Conservation (phyloP, 2,888 invertebrate species). For the Gymnoscelis rufifasciata region DNA sequence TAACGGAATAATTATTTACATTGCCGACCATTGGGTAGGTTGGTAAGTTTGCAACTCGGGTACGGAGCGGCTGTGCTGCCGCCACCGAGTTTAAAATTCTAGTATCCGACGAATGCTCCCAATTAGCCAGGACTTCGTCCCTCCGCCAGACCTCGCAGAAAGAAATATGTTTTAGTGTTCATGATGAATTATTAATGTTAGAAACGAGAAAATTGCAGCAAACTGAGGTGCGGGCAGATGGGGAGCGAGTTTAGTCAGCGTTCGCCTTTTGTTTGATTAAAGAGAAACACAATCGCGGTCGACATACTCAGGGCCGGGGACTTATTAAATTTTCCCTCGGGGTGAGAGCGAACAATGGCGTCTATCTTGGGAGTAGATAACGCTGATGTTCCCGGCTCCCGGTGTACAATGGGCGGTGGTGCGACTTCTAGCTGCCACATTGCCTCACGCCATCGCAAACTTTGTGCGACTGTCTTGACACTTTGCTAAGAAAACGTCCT, state of each 20-base stretch:
- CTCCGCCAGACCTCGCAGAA: slow-evolving; percentile 60
- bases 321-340: slow-evolving; percentile 68
- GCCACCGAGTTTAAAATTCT: slow-evolving; percentile 57
- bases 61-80: slow-evolving; percentile 35
- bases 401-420: slow-evolving; percentile 49
- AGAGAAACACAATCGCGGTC: slow-evolving; percentile 58
- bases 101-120: slow-evolving; percentile 67
- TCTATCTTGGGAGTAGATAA: slow-evolving; percentile 68
- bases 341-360: slow-evolving; percentile 62
- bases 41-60: slow-evolving; percentile 35
- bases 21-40: slow-evolving; percentile 35
- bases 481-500: slow-evolving; percentile 29
- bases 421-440: slow-evolving; percentile 49
- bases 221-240: slow-evolving; percentile 32
- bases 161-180: slow-evolving; percentile 65
- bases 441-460: slow-evolving; percentile 51
- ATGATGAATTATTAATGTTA: slow-evolving; percentile 55
- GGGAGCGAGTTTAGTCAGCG: slow-evolving; percentile 35
- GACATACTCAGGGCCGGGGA: slow-evolving; percentile 52
- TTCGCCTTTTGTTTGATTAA: slow-evolving; percentile 59
- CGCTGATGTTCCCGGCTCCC: slow-evolving; percentile 53
- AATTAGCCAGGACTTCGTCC: slow-evolving; percentile 66
- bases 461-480: slow-evolving; percentile 49
- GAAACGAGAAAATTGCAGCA: slow-evolving; percentile 33
- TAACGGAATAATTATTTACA: slow-evolving; percentile 53